phyloP scores from a whole-genome alignment of 2,113 vertebrate genomes.

The Cololabis saira region DNA sequence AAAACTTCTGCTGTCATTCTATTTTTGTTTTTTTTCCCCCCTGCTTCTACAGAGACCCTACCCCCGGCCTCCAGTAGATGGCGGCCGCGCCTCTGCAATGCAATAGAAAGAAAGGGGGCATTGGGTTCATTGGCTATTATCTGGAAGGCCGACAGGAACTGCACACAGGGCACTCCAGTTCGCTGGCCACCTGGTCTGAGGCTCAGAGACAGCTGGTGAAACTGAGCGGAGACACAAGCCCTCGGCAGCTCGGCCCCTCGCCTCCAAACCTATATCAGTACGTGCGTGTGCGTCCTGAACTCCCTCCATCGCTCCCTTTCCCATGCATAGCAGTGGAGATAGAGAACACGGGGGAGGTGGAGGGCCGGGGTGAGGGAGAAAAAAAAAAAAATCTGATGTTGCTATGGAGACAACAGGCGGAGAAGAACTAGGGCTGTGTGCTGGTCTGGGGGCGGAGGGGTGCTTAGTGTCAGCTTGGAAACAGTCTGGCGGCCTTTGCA shows the following conservation, averaged over 20 bases:
- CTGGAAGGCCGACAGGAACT: slow-evolving; percentile 82
- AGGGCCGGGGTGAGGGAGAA: slow-evolving; percentile 65
- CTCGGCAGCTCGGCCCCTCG: slow-evolving; percentile 47
- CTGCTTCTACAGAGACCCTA: not conserved
- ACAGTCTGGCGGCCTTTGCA: slow-evolving; percentile 76
- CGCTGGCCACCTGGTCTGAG: slow-evolving; percentile 83
- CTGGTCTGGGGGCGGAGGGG: slow-evolving; percentile 58
- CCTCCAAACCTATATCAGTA: slow-evolving; percentile 60
- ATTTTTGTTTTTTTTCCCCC: too few species aligned
- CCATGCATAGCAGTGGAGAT: slow-evolving; percentile 54
- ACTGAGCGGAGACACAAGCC: slow-evolving; percentile 65
- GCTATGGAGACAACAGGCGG: slow-evolving; percentile 78
- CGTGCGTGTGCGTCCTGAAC: slow-evolving; percentile 7
- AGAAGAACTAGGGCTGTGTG: slow-evolving; percentile 77
- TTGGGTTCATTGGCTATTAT: slow-evolving; percentile 84
- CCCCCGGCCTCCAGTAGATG: slow-evolving; percentile 70
- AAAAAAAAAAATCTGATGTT: slow-evolving; percentile 78
- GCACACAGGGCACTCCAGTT: slow-evolving; percentile 82
- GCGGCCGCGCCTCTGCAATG: slow-evolving; percentile 45
- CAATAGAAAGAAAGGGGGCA: slow-evolving; percentile 75
- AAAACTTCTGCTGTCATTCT: slow-evolving; percentile 3
- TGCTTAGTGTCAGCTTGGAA: slow-evolving; percentile 75
- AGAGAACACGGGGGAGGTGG: slow-evolving; percentile 54
- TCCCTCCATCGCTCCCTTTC: slow-evolving; percentile 28
- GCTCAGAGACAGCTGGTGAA: slow-evolving; percentile 84